A percentile compares a stretch with the other conserved stretches of the same genome.
These are phyloP conservation scores for Phrynocephalus versicolor DNA, from an alignment of 2,113 vertebrate species.

Conservation along the genomic window DNA sequence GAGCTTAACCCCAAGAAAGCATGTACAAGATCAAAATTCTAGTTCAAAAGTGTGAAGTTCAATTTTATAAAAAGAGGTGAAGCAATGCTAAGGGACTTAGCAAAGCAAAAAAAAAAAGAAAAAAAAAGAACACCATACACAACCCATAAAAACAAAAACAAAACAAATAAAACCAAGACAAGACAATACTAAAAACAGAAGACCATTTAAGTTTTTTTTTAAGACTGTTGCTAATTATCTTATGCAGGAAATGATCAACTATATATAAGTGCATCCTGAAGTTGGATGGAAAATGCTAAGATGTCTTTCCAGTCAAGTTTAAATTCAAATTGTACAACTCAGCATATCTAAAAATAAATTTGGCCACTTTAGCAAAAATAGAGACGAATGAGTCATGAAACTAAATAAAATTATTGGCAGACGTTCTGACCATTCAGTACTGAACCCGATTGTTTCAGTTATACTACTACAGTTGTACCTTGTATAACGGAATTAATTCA, in stretches of 20 bases:
- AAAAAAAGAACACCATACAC: background rate
- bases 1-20: background rate
- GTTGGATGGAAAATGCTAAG: constrained; percentile 46
- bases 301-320: constrained; percentile 37
- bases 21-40: background rate
- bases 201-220: constrained; percentile 28
- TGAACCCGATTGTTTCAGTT: background rate
- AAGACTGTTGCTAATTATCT: constrained; percentile 6
- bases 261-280: constrained; percentile 2
- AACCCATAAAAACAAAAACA: background rate
- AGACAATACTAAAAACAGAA: constrained; percentile 24
- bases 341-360: constrained; percentile 63
- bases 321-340: constrained; percentile 53
- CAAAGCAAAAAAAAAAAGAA: background rate
- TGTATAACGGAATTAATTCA: too few species aligned
- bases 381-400: constrained; percentile 23
- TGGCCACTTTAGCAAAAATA: constrained; percentile 48
- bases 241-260: constrained; percentile 29
- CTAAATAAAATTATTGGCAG: constrained; percentile 19
- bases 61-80: constrained; percentile 30
- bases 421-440: constrained; percentile 3
- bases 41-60: background rate
- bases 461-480: too few species aligned
- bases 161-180: constrained; percentile 10
- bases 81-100: constrained; percentile 16